A percentile compares a stretch with the other conserved stretches of the same genome.
phyloP scores from a whole-genome alignment of 2,113 vertebrate genomes.

The Ctenomys sociabilis region DNA sequence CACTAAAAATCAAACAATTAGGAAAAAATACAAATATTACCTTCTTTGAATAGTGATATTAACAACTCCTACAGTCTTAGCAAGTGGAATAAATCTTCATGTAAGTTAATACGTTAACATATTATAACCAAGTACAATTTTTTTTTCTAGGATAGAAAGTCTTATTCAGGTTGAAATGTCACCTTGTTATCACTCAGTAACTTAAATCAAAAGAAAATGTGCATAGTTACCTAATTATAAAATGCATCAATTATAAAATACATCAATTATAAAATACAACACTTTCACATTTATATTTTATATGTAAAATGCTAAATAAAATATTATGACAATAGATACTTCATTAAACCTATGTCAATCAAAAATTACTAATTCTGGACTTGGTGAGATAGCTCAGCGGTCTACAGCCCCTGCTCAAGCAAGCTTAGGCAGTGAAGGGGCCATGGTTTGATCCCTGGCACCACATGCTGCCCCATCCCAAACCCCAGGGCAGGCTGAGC shows the following conservation, averaged over 20 bases:
- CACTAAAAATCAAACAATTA: neutral
- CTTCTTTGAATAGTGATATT: neutral
- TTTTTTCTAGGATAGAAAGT: neutral
- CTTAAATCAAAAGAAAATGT: neutral
- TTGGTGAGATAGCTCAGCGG: no score
- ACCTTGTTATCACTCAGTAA: neutral
- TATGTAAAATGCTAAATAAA: constrained; percentile 25
- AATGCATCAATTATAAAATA: neutral
- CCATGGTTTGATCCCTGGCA: no score
- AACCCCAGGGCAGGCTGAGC: no score
- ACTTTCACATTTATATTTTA: neutral
- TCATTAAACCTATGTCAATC: neutral
- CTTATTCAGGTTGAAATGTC: neutral
- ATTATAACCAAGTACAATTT: neutral
- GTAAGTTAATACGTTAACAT: neutral
- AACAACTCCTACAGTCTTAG: neutral
- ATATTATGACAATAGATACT: neutral
- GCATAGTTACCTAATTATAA: constrained; percentile 1
- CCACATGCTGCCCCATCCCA: no score
- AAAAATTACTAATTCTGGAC: neutral
- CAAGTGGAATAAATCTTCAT: neutral
- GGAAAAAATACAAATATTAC: neutral
- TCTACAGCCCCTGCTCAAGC: no score
- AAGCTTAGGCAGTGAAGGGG: no score
- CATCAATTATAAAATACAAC: neutral